Base-by-base conservation (phyloP, 2,113 vertebrate genomes). In the Atractosteus spatula region DNA sequence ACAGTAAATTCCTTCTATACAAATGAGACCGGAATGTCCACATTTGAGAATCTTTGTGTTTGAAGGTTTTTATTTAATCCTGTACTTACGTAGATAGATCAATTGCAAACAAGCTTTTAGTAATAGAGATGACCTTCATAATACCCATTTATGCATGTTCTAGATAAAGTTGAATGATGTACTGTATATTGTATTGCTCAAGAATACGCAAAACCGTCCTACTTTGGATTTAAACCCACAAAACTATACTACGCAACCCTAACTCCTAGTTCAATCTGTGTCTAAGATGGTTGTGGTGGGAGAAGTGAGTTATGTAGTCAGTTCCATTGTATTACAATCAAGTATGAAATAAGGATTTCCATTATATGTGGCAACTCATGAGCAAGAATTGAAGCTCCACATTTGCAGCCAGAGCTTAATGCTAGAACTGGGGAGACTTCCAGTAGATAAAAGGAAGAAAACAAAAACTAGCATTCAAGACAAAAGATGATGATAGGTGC, bases 1-100 rank as follows among this genome's bases (percentile, higher is more conserved):
- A 65, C 7, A 65, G 3, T 1, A 63, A 79, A 79, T 79, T 65
- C 62, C 75, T 73, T 76, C 41, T 74, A 71, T 75, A 65, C 66
- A 62, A 73, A 51, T 72, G 70, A 64, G 41, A 61, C 70, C 69
- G 45, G 74, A 74, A 72, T 66, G 29, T 45, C 70, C 67, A 17
- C 43, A 69, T 41, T 72, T 62, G 68, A 73, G 44, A 10, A 61
- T 54, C 16, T 17, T 11, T 45, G 54, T 3, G n/a, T 79, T 79
- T 76, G 69, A 76, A 29, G 29, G 29, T 29, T 29, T 29, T 29
- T 29, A 29, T 29, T 29, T 29, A 29, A 29, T 29, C 29, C 29
- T 29, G 29, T 29, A 29, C 29, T 29, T 29, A 29, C 1, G 29
- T 29, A 29, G 29, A 29, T 29, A 29, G 0, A 29, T 29, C 29